phyloP scores from a whole-genome alignment of 2,888 invertebrate species.

The Athripsodes cinereus region DNA sequence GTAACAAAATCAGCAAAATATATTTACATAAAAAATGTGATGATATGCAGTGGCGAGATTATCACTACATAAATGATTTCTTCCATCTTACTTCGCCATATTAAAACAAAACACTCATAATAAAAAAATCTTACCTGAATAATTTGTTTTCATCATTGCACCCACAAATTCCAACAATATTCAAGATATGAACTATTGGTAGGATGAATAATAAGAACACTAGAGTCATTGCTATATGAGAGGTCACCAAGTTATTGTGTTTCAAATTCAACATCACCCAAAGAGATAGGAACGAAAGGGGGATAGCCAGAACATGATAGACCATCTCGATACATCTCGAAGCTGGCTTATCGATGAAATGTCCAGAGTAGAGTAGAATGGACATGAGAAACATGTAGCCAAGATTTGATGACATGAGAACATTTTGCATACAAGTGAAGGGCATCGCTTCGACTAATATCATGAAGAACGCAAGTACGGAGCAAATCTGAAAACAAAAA shows the following conservation, averaged over 20 bases:
- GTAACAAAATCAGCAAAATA: too few relatives aligned
- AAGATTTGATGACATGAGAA: not conserved
- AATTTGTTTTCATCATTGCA: too few relatives aligned
- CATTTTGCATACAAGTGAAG: too few relatives aligned
- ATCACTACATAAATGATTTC: too few relatives aligned
- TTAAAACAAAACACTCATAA: too few relatives aligned
- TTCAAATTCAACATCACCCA: not conserved
- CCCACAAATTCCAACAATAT: not conserved
- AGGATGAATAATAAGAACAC: not conserved
- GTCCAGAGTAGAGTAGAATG: slow-evolving; percentile 1
- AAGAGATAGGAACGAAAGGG: not conserved
- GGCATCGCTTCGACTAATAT: too few relatives aligned
- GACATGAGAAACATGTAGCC: slow-evolving; percentile 3
- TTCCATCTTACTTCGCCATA: not conserved
- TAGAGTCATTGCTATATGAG: not conserved
- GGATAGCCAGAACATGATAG: not conserved
- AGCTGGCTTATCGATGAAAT: slow-evolving; percentile 6
- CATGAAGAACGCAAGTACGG: too few relatives aligned
- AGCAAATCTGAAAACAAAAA: too few relatives aligned
- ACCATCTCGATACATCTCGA: not conserved
- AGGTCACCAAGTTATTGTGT: not conserved
- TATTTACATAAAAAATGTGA: too few relatives aligned
- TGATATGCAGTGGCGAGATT: too few relatives aligned
- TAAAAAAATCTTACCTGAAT: slow-evolving; percentile 1
- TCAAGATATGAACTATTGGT: not conserved